Base-by-base conservation (phyloP, 1,140 invertebrate species). In the Telenomus remus region DNA sequence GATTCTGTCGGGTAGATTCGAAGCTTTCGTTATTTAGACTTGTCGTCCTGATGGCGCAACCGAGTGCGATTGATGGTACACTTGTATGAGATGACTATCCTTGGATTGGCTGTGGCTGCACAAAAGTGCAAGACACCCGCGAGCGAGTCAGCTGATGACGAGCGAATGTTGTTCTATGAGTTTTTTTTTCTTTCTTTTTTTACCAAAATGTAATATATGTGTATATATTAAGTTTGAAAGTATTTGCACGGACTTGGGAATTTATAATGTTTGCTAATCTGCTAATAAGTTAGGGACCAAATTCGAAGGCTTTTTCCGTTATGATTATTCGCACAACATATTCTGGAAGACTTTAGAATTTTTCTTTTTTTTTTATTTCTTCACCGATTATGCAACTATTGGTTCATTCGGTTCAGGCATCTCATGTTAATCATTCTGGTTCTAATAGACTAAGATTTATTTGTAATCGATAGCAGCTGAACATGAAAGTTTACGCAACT, bases 131-230 rank as follows among this genome's bases (percentile, higher is more conserved):
- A 27, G 54, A 61, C 55, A 51, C 16, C 27, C n/a, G 12, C 15
- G 27, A 46, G 51, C 50, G n/a, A 55, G 12, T 12, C 33, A 27
- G 34, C n/a, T 35, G 10, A 34, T 27, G 4, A 14, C 49, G 16
- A 48, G 16, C 16, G 33, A 34, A 35, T 53, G 15, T 50, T 16
- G 6, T 44, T 44, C 12, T 44, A 13, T 13, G 11, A 4, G 9
- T 44, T 12, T 44, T 44, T 13, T 44, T 12, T 43, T 43, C n/a
- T 43, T 65, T 65, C 65, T 65, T 70, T 76, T 76, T 76, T 76
- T 65, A 70, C 70, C 55, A 54, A 65, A 71, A 76, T 76, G 61
- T 76, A 76, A 70, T 66, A 76, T 76, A 76, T 64, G 60, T 76
- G 65, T 76, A 76, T 76, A 70, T 76, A 76, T 70, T 76, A 65